phyloP scores from a whole-genome alignment of 2,797 vertebrate species.

The Leuciscus waleckii region DNA sequence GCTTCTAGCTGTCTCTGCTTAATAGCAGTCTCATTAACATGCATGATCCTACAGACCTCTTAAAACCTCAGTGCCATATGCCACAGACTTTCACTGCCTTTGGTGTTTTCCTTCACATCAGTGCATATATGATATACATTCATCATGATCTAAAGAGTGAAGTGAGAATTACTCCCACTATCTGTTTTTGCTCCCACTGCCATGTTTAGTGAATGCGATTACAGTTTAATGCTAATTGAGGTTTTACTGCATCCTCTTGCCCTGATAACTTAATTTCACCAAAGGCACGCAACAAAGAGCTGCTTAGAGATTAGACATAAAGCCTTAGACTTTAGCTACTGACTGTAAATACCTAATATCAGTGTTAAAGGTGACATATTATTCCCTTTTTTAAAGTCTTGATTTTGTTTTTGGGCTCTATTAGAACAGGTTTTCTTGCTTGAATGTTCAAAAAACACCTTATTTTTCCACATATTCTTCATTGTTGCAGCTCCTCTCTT shows the following conservation, averaged over 20 bases:
- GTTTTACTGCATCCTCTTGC: conserved; percentile 22
- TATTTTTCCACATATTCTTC: neutral
- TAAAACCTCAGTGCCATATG: conserved; percentile 34
- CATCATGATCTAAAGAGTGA: conserved; percentile 44
- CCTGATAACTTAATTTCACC: conserved; percentile 5
- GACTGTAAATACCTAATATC: neutral
- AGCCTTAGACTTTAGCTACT: neutral
- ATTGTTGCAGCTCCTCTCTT: no score
- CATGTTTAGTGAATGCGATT: conserved; percentile 28
- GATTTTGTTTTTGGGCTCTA: neutral
- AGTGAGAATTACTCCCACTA: conserved; percentile 30
- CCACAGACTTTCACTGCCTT: conserved; percentile 28
- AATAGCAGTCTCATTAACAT: neutral
- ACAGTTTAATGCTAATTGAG: conserved; percentile 25
- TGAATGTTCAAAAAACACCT: neutral
- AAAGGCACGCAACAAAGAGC: conserved; percentile 15
- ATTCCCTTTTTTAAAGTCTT: neutral
- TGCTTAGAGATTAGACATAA: neutral
- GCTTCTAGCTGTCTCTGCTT: neutral
- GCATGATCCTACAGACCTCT: neutral
- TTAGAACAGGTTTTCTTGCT: neutral
- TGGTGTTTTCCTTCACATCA: conserved; percentile 38
- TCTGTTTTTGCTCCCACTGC: conserved; percentile 34
- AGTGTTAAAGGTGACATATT: neutral
- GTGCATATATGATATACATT: conserved; percentile 16